Percentiles rank a stretch among this genome's conserved stretches.
Conservation (phyloP, 2,797 vertebrate species). For the Caiman crocodilus region DNA sequence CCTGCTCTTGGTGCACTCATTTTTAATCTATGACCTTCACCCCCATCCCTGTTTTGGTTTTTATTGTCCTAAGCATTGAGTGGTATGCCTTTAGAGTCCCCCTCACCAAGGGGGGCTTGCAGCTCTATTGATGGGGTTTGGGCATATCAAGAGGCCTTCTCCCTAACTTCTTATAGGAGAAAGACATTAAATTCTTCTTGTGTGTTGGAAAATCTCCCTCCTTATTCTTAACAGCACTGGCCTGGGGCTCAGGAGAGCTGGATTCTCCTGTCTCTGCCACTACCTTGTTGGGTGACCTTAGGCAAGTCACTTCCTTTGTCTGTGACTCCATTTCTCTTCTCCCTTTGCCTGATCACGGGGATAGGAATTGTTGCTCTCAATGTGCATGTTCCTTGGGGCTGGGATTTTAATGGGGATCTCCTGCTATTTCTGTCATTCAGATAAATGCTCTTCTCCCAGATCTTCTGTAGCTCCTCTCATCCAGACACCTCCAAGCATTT, state of each 20-base stretch:
- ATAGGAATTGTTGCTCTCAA: background rate
- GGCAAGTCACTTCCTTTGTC: background rate
- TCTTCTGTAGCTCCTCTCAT: background rate
- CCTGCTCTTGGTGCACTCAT: no score
- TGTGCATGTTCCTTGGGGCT: background rate
- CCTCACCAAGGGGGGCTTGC: no score
- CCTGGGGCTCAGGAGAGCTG: background rate
- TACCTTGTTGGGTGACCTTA: background rate
- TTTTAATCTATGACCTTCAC: no score
- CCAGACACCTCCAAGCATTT: background rate
- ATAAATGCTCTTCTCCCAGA: background rate
- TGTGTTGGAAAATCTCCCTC: background rate
- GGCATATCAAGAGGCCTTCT: no score
- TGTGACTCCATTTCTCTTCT: background rate
- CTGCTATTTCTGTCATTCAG: background rate
- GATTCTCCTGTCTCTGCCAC: background rate
- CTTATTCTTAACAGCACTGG: background rate
- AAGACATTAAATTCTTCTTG: no score
- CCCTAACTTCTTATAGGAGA: no score
- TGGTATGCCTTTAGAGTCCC: no score
- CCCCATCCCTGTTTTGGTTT: no score
- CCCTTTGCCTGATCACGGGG: background rate
- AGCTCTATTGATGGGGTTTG: no score
- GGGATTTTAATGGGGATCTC: background rate
- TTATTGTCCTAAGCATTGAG: no score